phyloP scores from a whole-genome alignment of 2,888 invertebrate species.

The Caenorhabditis panamensis region DNA sequence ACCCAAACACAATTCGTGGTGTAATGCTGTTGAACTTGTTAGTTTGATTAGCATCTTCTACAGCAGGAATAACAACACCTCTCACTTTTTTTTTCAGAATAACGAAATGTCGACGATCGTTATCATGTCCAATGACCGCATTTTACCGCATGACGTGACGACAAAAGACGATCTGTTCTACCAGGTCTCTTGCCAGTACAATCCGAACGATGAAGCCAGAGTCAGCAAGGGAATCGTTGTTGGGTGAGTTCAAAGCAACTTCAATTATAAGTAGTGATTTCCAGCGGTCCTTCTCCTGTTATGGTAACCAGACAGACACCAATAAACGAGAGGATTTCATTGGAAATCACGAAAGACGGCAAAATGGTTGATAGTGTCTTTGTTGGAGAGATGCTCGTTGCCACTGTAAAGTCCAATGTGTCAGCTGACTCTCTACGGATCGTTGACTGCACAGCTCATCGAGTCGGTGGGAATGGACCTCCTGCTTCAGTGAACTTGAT shows the following conservation, averaged over 20 bases:
- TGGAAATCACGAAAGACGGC: slow-evolving; percentile 76
- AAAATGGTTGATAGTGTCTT: slow-evolving; percentile 76
- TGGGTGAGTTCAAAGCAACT: slow-evolving; percentile 61
- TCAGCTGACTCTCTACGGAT: slow-evolving; percentile 72
- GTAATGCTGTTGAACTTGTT: slow-evolving; percentile 79
- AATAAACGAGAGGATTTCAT: slow-evolving; percentile 64
- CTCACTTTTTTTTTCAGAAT: slow-evolving; percentile 63
- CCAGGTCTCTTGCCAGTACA: slow-evolving; percentile 64
- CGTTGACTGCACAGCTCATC: slow-evolving; percentile 78
- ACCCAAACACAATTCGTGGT: slow-evolving; percentile 75
- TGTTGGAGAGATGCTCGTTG: slow-evolving; percentile 77
- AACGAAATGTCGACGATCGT: slow-evolving; percentile 74
- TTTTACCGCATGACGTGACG: slow-evolving; percentile 80
- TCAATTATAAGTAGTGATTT: slow-evolving; percentile 13
- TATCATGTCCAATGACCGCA: slow-evolving; percentile 78
- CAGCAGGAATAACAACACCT: too few species aligned
- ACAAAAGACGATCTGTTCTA: slow-evolving; percentile 78
- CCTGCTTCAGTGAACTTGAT: slow-evolving; percentile 76
- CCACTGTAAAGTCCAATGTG: slow-evolving; percentile 74
- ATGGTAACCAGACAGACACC: slow-evolving; percentile 62
- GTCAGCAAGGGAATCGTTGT: slow-evolving; percentile 76
- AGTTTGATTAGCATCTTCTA: background rate
- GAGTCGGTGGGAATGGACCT: slow-evolving; percentile 74
- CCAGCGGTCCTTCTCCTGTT: slow-evolving; percentile 76
- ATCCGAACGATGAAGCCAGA: slow-evolving; percentile 55